Percentiles rank a stretch among this genome's conserved stretches.
phyloP scores from a whole-genome alignment of 2,888 invertebrate genomes.

The Nemapogon koenigi region DNA sequence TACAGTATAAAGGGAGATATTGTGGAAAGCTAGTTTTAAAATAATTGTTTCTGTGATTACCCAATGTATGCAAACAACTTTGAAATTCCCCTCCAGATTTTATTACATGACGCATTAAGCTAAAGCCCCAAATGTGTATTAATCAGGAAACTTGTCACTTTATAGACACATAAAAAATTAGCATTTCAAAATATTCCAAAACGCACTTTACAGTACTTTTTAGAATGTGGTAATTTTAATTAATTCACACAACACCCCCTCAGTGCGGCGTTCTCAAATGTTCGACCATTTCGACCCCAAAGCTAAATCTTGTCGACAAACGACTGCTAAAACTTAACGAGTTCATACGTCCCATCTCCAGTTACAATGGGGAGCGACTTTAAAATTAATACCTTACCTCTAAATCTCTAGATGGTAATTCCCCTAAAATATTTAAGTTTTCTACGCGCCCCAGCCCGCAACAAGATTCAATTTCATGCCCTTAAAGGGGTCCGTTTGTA shows the following conservation, averaged over 20 bases:
- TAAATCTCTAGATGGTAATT: constrained; percentile 49
- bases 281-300: constrained; percentile 13
- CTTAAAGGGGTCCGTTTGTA: constrained; percentile 48
- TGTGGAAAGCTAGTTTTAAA: too few relatives aligned
- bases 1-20: too few relatives aligned
- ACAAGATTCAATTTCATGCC: constrained; percentile 65
- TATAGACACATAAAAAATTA: too few relatives aligned
- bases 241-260: constrained; percentile 36
- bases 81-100: too few relatives aligned
- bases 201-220: constrained; percentile 17
- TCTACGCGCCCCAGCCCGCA: constrained; percentile 51
- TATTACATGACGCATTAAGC: too few relatives aligned
- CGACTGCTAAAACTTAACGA: constrained; percentile 53
- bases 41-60: too few relatives aligned
- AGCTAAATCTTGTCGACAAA: constrained; percentile 36
- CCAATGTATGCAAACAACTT: too few relatives aligned
- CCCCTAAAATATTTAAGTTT: constrained; percentile 62
- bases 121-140: too few relatives aligned
- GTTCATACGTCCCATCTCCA: constrained; percentile 47
- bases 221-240: constrained; percentile 45
- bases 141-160: too few relatives aligned
- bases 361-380: constrained; percentile 40
- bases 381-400: constrained; percentile 62
- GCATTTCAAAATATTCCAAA: constrained; percentile 1
- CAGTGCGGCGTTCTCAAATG: background rate